These are phyloP conservation scores for Gephyroberyx darwinii DNA, from an alignment of 2,797 vertebrate genomes.

Conservation along the genomic window DNA sequence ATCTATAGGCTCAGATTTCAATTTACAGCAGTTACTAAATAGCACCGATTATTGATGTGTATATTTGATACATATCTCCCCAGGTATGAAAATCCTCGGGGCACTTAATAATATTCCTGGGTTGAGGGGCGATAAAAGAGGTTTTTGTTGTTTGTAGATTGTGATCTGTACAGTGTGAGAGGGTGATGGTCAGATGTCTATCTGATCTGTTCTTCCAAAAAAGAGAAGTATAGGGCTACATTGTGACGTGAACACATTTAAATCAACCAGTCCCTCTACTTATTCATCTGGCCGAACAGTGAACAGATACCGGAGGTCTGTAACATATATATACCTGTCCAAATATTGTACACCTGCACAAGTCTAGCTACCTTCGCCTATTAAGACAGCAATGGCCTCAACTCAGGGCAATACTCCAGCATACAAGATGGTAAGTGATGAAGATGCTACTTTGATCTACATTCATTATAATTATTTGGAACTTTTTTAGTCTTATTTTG, in stretches of 20 bases:
- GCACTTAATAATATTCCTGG: constrained; percentile 61
- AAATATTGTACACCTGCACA: constrained; percentile 47
- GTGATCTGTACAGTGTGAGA: constrained; percentile 57
- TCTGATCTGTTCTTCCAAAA: constrained; percentile 74
- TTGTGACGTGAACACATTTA: constrained; percentile 77
- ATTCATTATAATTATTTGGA: neutral
- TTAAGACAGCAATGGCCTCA: constrained; percentile 53
- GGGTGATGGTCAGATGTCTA: constrained; percentile 60
- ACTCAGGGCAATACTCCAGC: constrained; percentile 50
- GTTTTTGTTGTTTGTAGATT: constrained; percentile 68
- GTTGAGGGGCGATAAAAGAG: constrained; percentile 60
- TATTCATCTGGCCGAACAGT: constrained; percentile 48
- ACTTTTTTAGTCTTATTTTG: neutral
- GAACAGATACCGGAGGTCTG: constrained; percentile 64
- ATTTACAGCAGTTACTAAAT: constrained; percentile 36
- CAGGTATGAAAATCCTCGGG: constrained; percentile 75
- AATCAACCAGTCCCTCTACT: constrained; percentile 66
- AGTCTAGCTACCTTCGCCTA: constrained; percentile 11
- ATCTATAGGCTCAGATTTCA: neutral
- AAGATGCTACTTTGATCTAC: neutral
- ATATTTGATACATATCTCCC: constrained; percentile 52
- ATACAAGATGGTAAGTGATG: constrained; percentile 88
- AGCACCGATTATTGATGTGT: constrained; percentile 20
- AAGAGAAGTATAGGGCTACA: constrained; percentile 79
- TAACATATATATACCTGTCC: constrained; percentile 72